Evolutionary conservation across 2,797 vertebrate genomes (phyloP).

Genomic region (Remorina albescens): DNA sequence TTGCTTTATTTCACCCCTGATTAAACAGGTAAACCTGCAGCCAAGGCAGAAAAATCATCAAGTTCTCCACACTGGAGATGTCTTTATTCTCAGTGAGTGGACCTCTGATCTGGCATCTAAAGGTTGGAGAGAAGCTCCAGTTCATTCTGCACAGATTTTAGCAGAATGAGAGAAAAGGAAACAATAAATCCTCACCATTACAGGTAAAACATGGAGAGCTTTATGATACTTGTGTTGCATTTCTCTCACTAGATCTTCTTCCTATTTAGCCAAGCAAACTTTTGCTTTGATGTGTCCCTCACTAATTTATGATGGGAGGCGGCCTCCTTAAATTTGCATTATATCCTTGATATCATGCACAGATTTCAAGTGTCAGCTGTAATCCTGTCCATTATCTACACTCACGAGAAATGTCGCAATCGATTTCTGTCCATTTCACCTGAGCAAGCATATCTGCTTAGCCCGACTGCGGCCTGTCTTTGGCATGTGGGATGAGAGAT

Average conservation of each 20-base stretch:
- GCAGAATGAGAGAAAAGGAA: background rate
- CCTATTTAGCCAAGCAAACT: background rate
- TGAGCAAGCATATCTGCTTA: background rate
- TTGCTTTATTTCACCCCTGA: background rate
- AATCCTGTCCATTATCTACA: conserved; percentile 7
- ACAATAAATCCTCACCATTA: background rate
- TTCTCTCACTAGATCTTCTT: background rate
- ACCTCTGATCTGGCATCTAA: conserved; percentile 1
- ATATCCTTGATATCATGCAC: background rate
- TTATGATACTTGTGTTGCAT: background rate
- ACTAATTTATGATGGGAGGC: background rate
- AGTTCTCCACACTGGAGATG: background rate
- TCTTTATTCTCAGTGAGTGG: background rate
- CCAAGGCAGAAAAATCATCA: background rate
- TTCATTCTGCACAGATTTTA: background rate
- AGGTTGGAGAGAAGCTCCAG: conserved; percentile 3
- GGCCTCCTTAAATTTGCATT: background rate
- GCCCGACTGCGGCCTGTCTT: background rate
- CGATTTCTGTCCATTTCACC: conserved; percentile 15
- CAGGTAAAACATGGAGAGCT: background rate
- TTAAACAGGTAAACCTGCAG: background rate
- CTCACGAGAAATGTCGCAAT: conserved; percentile 11
- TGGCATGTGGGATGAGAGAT: background rate
- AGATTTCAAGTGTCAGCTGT: conserved; percentile 3
- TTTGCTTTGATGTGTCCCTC: background rate